Percentiles rank a stretch among this genome's conserved stretches.
These are phyloP conservation scores for Troides aeacus DNA, from an alignment of 2,888 invertebrate species.

Conservation along the genomic window DNA sequence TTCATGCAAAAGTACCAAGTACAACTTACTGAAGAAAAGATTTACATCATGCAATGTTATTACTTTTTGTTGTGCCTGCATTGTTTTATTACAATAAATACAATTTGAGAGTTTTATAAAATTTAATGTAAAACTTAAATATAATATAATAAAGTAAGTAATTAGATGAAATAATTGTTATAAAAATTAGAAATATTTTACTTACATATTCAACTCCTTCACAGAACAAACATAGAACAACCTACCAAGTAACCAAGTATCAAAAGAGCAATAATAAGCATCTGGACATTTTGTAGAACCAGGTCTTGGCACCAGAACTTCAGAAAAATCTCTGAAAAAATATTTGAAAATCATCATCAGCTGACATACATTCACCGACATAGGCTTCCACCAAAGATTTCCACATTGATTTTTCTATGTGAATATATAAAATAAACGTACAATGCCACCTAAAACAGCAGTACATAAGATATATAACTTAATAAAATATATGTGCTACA, in stretches of 20 bases:
- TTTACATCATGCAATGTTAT: no score
- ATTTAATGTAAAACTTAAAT: neutral
- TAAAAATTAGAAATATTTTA: slow-evolving; percentile 14
- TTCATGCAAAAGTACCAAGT: no score
- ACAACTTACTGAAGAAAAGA: no score
- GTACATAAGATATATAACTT: no score
- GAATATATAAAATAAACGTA: no score
- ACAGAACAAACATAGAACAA: slow-evolving; percentile 82
- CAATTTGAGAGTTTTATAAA: neutral
- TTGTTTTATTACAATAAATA: no score
- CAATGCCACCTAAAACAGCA: no score
- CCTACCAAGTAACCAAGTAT: slow-evolving; percentile 84
- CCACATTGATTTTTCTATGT: no score
- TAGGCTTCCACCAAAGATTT: no score
- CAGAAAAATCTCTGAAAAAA: slow-evolving; percentile 70
- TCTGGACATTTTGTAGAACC: slow-evolving; percentile 67
- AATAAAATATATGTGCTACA: no score
- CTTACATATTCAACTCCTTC: slow-evolving; percentile 71
- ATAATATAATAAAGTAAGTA: neutral
- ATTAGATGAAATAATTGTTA: neutral
- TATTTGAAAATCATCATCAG: neutral
- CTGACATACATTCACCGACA: no score
- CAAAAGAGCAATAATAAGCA: slow-evolving; percentile 77
- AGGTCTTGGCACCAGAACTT: slow-evolving; percentile 75
- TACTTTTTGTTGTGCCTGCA: no score